phyloP scores from a whole-genome alignment of 2,888 invertebrate species.

The Yponomeuta cagnagella region DNA sequence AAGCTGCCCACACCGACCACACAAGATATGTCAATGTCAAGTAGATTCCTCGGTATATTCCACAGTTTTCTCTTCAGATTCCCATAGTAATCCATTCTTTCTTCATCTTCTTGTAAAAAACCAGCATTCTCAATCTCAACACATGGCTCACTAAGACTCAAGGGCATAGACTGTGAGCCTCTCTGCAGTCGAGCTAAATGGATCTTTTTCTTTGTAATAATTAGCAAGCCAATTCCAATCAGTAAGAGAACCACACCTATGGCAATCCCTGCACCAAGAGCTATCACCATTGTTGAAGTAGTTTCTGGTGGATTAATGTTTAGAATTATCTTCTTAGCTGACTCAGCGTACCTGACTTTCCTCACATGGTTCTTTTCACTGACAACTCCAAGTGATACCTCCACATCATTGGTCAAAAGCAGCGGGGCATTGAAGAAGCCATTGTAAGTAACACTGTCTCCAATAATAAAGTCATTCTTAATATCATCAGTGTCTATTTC shows the following conservation, averaged over 20 bases:
- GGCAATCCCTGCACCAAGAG: constrained; percentile 77
- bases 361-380: constrained; percentile 80
- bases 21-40: constrained; percentile 82
- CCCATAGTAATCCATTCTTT: constrained; percentile 81
- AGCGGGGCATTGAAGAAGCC: constrained; percentile 86
- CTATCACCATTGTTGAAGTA: constrained; percentile 66
- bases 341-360: constrained; percentile 79
- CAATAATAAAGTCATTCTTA: constrained; percentile 82
- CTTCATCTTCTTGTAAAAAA: constrained; percentile 83
- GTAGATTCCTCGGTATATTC: constrained; percentile 81
- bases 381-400: constrained; percentile 82
- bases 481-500: constrained; percentile 82
- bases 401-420: constrained; percentile 76
- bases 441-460: constrained; percentile 84
- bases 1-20: constrained; percentile 85
- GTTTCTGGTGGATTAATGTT: constrained; percentile 69
- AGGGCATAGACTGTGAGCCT: constrained; percentile 73
- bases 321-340: constrained; percentile 69
- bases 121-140: constrained; percentile 88
- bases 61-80: constrained; percentile 85
- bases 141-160: constrained; percentile 86
- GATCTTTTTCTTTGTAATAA: constrained; percentile 71
- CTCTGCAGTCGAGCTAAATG: constrained; percentile 63
- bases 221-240: constrained; percentile 77
- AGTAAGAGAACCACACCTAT: constrained; percentile 83